Conservation (phyloP, 2,113 vertebrate genomes). For the Hippotragus niger region DNA sequence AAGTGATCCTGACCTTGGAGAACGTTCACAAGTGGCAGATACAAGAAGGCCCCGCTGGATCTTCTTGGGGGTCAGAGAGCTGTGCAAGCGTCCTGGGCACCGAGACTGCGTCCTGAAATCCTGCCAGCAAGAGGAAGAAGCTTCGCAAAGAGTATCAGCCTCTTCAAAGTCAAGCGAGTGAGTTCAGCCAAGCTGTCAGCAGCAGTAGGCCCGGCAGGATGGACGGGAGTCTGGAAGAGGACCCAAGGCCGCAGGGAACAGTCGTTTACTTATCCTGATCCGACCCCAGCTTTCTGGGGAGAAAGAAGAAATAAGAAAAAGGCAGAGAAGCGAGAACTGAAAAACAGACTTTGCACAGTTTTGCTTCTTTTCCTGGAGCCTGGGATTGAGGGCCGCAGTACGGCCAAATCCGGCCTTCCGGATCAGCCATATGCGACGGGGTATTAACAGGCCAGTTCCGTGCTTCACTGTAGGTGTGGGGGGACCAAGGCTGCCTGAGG, state of each 20-base stretch:
- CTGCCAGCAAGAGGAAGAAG: background rate
- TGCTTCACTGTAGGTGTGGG: rapidly evolving
- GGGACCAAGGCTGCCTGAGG: rapidly evolving
- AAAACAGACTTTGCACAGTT: background rate
- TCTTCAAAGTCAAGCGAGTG: background rate
- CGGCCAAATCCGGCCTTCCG: rapidly evolving
- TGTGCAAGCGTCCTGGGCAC: rapidly evolving
- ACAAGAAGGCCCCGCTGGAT: rapidly evolving
- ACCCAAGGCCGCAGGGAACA: slow-evolving; percentile 3
- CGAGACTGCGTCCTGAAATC: background rate
- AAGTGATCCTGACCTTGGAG: rapidly evolving
- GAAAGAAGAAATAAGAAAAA: background rate
- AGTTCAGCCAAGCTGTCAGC: slow-evolving; percentile 33
- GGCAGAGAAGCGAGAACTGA: background rate
- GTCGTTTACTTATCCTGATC: background rate
- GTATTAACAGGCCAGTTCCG: rapidly evolving
- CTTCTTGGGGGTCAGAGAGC: background rate
- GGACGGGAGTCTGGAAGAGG: background rate
- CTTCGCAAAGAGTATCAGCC: background rate
- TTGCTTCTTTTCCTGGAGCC: background rate
- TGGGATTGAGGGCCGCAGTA: rapidly evolving
- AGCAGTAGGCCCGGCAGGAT: background rate
- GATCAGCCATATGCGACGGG: rapidly evolving
- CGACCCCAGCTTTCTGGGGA: background rate
- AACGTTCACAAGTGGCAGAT: rapidly evolving